Conservation (phyloP, 2,113 vertebrate genomes). For the Elachura formosa region DNA sequence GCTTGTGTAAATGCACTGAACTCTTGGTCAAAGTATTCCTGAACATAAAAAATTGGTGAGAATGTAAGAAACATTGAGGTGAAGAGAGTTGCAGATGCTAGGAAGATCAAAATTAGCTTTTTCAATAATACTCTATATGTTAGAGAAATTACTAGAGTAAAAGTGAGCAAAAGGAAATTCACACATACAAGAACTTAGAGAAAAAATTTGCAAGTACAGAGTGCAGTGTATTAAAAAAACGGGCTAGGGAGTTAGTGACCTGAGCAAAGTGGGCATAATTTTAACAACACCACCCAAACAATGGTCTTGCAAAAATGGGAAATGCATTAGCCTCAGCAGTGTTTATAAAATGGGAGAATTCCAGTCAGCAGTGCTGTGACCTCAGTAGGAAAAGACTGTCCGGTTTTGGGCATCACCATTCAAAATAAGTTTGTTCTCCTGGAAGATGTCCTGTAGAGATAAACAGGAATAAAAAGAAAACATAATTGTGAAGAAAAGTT, state of each 20-base stretch:
- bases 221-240: background rate
- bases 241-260: background rate
- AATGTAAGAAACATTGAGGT: background rate
- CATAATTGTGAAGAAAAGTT: background rate
- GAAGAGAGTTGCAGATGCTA: background rate
- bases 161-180: background rate
- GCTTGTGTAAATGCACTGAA: background rate
- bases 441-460: background rate
- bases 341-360: background rate
- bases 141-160: background rate
- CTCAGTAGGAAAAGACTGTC: background rate
- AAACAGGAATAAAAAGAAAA: background rate
- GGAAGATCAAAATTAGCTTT: background rate
- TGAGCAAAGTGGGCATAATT: background rate
- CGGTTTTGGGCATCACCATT: background rate
- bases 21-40: background rate
- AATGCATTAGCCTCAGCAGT: background rate
- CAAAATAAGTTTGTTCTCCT: background rate
- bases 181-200: background rate
- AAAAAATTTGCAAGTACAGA: background rate
- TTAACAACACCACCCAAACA: fast-evolving
- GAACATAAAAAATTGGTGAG: background rate
- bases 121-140: background rate
- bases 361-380: background rate
- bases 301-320: background rate